Conservation (phyloP, 2,888 invertebrate genomes). For the Euplagia quadripunctaria region DNA sequence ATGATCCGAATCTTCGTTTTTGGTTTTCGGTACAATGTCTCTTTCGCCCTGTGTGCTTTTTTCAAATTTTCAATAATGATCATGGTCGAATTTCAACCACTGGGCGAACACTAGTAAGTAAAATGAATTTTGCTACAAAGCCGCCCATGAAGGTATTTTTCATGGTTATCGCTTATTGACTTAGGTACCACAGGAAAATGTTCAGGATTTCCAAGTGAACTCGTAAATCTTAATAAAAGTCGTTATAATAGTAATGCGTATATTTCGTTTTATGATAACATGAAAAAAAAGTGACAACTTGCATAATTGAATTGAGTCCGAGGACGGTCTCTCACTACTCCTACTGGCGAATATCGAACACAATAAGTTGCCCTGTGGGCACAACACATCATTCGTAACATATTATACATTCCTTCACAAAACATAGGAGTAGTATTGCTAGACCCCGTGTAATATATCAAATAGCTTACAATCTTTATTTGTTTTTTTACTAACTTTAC, state of each 20-base stretch:
- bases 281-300: conserved; percentile 84
- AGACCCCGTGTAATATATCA: conserved; percentile 55
- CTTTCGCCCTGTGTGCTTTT: too few relatives aligned
- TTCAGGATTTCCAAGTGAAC: too few relatives aligned
- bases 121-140: too few relatives aligned
- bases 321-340: conserved; percentile 71
- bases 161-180: too few relatives aligned
- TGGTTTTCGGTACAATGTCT: too few relatives aligned
- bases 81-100: too few relatives aligned
- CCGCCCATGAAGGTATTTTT: too few relatives aligned
- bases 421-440: conserved; percentile 68
- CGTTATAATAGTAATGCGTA: conserved; percentile 79
- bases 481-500: conserved; percentile 65
- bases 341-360: conserved; percentile 65
- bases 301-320: conserved; percentile 78
- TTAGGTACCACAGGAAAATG: too few relatives aligned
- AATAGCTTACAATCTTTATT: conserved; percentile 72
- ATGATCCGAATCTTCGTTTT: too few relatives aligned
- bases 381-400: conserved; percentile 71
- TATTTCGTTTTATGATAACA: conserved; percentile 84
- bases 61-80: too few relatives aligned
- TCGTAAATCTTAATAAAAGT: conserved; percentile 59
- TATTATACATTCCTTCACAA: conserved; percentile 67
- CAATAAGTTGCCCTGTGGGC: conserved; percentile 71
- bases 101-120: too few relatives aligned